A percentile compares a stretch with the other conserved stretches of the same genome.
These are phyloP conservation scores for Vannuccia rotundouncinata DNA, from an alignment of 2,888 invertebrate species.

Conservation along the genomic window DNA sequence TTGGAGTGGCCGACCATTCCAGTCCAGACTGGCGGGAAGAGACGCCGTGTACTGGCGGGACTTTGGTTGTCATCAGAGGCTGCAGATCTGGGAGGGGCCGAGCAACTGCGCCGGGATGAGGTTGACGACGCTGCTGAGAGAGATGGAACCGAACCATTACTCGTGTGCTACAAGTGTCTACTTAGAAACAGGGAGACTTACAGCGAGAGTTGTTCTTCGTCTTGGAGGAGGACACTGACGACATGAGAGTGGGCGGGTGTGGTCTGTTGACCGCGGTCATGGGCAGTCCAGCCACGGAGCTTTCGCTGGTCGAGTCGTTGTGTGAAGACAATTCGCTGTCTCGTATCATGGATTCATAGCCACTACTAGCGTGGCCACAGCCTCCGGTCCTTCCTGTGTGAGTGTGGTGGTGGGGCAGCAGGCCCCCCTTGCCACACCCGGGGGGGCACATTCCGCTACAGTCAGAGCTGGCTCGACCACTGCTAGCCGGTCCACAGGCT, in stretches of 20 bases:
- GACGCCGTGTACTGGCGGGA: conserved; percentile 35
- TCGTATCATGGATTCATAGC: conserved; percentile 80
- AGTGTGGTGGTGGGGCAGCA: conserved; percentile 41
- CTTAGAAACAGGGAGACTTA: no score
- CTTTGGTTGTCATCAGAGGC: conserved; percentile 31
- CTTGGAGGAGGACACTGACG: neutral
- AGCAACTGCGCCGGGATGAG: conserved; percentile 47
- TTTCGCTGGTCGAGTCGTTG: conserved; percentile 55
- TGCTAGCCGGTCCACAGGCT: conserved; percentile 54
- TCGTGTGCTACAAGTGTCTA: no score
- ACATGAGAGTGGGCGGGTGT: neutral
- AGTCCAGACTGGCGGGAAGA: neutral
- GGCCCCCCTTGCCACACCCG: neutral
- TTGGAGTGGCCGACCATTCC: neutral
- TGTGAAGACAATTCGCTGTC: conserved; percentile 66
- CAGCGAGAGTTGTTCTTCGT: neutral
- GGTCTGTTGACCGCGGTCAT: neutral
- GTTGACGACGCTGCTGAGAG: conserved; percentile 34
- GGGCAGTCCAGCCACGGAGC: conserved; percentile 15
- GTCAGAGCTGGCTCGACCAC: conserved; percentile 56
- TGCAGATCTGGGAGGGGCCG: conserved; percentile 49
- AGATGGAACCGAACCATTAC: no score
- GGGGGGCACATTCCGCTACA: conserved; percentile 42
- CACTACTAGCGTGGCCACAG: conserved; percentile 58
- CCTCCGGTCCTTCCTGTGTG: conserved; percentile 25